Conservation (phyloP, 2,888 invertebrate species). For the Limnephilus rhombicus region DNA sequence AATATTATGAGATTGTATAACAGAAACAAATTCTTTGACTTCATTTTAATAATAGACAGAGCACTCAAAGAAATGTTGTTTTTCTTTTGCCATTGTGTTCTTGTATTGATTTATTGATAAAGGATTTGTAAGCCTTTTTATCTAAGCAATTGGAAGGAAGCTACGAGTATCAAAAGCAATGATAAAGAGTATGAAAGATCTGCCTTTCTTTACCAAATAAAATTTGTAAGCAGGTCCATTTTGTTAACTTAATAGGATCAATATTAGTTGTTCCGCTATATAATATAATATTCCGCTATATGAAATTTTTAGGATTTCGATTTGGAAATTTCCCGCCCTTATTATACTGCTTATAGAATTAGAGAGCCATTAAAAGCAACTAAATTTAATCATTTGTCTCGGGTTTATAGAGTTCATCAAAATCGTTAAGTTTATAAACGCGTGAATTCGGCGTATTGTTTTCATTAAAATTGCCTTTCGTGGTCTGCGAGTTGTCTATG, state of each 20-base stretch:
- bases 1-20: not conserved
- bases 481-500: too few relatives aligned
- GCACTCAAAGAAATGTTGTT: not conserved
- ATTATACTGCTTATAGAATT: too few relatives aligned
- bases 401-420: too few relatives aligned
- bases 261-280: not conserved
- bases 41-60: not conserved
- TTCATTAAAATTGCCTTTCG: too few relatives aligned
- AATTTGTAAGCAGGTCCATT: not conserved
- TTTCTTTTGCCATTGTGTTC: not conserved
- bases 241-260: not conserved
- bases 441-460: too few relatives aligned
- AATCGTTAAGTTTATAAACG: too few relatives aligned
- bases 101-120: not conserved
- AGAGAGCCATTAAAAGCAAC: too few relatives aligned
- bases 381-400: too few relatives aligned
- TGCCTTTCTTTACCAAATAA: not conserved
- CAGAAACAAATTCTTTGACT: not conserved
- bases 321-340: too few relatives aligned
- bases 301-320: too few relatives aligned
- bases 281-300: too few relatives aligned
- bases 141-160: not conserved
- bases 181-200: not conserved
- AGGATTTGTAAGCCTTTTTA: not conserved
- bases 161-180: not conserved